These are phyloP conservation scores for Tolypeutes matacus DNA, from an alignment of 2,797 vertebrate genomes.

Conservation along the genomic window DNA sequence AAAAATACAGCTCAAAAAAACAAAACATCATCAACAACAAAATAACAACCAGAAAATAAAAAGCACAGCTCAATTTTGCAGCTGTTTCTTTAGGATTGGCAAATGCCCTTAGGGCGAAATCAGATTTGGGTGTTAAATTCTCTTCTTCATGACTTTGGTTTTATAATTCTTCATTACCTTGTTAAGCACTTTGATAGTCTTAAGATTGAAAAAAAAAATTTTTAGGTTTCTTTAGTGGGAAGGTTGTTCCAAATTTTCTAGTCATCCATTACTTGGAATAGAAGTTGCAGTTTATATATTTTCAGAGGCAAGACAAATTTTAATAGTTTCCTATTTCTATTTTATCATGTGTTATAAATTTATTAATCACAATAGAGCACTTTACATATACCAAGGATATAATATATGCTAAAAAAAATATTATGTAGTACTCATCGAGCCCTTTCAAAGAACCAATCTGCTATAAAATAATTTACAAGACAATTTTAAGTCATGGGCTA, in stretches of 20 bases:
- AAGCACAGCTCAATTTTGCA: conserved; percentile 1
- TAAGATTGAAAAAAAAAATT: background rate
- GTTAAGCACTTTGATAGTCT: conserved; percentile 38
- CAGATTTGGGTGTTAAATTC: background rate
- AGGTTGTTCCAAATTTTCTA: background rate
- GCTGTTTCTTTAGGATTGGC: background rate
- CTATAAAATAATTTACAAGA: conserved; percentile 13
- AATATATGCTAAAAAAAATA: conserved; percentile 7
- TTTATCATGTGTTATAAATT: background rate
- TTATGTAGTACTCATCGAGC: background rate
- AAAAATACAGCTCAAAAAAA: background rate
- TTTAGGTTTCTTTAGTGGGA: background rate
- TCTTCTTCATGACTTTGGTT: conserved; percentile 19
- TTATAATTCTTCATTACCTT: conserved; percentile 1
- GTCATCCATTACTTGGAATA: background rate
- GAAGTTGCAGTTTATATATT: conserved; percentile 21
- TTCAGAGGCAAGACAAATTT: conserved; percentile 40
- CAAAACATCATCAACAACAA: no score
- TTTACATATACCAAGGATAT: background rate
- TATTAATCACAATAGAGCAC: conserved; percentile 13
- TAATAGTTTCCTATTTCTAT: background rate
- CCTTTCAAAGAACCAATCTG: background rate
- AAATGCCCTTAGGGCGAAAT: conserved; percentile 20
- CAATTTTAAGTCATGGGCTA: conserved; percentile 11
- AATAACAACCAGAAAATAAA: no score